These are phyloP conservation scores for Chrysolina oricalcia DNA, from an alignment of 2,888 invertebrate species.

Conservation along the genomic window DNA sequence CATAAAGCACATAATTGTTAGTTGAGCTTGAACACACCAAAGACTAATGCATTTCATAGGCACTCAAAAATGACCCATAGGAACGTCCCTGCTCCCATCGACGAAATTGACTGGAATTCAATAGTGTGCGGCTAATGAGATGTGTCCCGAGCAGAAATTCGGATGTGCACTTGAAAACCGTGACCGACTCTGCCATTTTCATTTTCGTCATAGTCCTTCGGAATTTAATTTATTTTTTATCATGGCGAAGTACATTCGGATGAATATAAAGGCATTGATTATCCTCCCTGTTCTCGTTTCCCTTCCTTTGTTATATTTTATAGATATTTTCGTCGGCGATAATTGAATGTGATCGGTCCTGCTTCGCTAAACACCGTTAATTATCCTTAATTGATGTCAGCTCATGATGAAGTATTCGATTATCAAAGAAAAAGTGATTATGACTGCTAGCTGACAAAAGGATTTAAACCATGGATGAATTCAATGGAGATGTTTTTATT, in stretches of 20 bases:
- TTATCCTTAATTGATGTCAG: conserved; percentile 13
- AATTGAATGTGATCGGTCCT: conserved; percentile 14
- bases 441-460: neutral
- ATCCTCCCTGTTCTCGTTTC: conserved; percentile 4
- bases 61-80: neutral
- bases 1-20: too few relatives aligned
- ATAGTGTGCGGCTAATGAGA: conserved; percentile 52
- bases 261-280: conserved; percentile 28
- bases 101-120: conserved; percentile 53
- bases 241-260: conserved; percentile 32
- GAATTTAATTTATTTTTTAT: conserved; percentile 50
- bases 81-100: conserved; percentile 1
- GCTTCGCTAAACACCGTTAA: conserved; percentile 6
- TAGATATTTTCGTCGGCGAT: neutral
- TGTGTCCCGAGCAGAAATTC: conserved; percentile 54
- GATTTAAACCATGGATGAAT: neutral
- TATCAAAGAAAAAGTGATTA: neutral
- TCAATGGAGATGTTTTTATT: too few relatives aligned
- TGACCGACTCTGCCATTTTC: conserved; percentile 48
- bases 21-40: too few relatives aligned
- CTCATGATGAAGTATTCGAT: neutral
- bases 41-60: too few relatives aligned
- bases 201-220: conserved; percentile 43
- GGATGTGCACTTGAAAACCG: conserved; percentile 51
- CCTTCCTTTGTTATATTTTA: conserved; percentile 13